These are phyloP conservation scores for Hirtodrosophila confusa DNA, from an alignment of 2,888 invertebrate genomes.

Conservation along the genomic window DNA sequence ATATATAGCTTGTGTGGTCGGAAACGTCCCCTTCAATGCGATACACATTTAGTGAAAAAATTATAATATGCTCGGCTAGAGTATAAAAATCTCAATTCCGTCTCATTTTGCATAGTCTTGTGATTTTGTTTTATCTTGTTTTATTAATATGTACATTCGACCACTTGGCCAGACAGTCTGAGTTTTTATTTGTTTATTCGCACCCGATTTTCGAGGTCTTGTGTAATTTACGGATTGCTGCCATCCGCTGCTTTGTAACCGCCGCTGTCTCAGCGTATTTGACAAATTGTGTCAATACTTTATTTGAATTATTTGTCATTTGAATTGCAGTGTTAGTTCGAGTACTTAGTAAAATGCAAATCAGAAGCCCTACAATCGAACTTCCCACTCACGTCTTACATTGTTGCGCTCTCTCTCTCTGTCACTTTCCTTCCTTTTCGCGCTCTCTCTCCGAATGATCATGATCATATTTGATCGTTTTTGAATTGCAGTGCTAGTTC, in stretches of 20 bases:
- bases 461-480: constrained; percentile 33
- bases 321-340: constrained; percentile 11
- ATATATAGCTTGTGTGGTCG: too few species aligned
- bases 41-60: too few species aligned
- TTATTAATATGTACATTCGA: neutral
- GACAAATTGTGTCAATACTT: constrained; percentile 52
- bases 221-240: constrained; percentile 35
- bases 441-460: neutral
- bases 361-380: constrained; percentile 55
- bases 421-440: neutral
- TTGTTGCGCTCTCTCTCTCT: neutral
- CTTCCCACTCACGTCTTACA: neutral
- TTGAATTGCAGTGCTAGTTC: constrained; percentile 15
- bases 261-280: constrained; percentile 45
- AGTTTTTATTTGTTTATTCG: constrained; percentile 20
- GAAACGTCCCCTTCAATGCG: too few species aligned
- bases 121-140: constrained; percentile 1
- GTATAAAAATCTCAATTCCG: neutral
- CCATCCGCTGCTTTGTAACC: constrained; percentile 10
- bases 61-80: too few species aligned
- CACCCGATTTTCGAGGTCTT: constrained; percentile 27
- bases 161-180: constrained; percentile 22
- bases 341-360: constrained; percentile 23
- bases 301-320: constrained; percentile 46
- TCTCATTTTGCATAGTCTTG: constrained; percentile 14